Conservation (phyloP, 2,888 invertebrate species). For the Drosophila leonis region DNA sequence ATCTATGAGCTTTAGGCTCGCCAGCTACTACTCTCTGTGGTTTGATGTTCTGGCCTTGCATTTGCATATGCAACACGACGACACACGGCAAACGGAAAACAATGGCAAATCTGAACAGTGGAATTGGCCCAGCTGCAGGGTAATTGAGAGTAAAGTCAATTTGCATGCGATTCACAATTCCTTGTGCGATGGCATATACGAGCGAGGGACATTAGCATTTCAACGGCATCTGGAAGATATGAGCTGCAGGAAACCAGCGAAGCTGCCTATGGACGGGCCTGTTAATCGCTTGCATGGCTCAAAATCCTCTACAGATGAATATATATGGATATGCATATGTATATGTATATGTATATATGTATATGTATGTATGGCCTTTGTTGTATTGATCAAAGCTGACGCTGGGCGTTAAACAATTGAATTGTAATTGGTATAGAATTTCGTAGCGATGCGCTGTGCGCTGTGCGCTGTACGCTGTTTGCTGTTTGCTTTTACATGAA, state of each 20-base stretch:
- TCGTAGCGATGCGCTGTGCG: neutral
- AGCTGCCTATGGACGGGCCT: neutral
- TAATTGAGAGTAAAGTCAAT: constrained; percentile 30
- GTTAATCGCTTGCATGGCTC: too few species aligned
- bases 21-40: constrained; percentile 3
- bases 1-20: constrained; percentile 4
- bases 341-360: neutral
- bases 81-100: neutral
- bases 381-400: neutral
- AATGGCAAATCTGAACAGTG: constrained; percentile 8
- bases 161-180: constrained; percentile 14
- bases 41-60: constrained; percentile 20
- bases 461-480: neutral
- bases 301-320: neutral
- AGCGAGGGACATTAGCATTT: constrained; percentile 2
- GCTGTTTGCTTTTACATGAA: constrained; percentile 33
- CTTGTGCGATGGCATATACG: neutral
- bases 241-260: neutral
- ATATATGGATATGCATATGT: too few species aligned
- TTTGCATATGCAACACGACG: constrained; percentile 26
- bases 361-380: neutral
- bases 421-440: constrained; percentile 29
- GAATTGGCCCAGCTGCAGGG: constrained; percentile 7
- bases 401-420: constrained; percentile 8
- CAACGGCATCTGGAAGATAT: neutral